These are phyloP conservation scores for Drosophila teissieri DNA, from an alignment of 1,140 invertebrate species.

Conservation along the genomic window DNA sequence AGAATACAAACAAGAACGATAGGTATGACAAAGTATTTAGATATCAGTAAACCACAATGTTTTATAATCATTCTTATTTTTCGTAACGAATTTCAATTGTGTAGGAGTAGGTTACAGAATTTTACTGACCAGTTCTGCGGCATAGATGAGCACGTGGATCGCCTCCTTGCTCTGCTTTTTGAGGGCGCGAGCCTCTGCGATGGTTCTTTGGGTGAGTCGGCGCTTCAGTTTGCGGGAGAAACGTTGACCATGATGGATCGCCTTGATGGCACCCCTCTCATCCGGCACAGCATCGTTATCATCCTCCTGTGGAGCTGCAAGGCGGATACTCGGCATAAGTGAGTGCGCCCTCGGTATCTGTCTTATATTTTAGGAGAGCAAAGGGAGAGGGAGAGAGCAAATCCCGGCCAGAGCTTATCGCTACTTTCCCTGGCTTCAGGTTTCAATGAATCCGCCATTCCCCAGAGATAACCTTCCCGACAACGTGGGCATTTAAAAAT, in stretches of 20 bases:
- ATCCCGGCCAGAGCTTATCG: conserved; percentile 22
- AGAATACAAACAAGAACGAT: too few species aligned
- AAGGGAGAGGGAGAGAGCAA: background rate
- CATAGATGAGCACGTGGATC: conserved; percentile 90
- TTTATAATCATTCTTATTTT: too few species aligned
- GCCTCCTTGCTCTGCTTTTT: conserved; percentile 92
- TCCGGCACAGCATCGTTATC: conserved; percentile 57
- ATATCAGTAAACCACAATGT: too few species aligned
- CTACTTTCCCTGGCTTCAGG: conserved; percentile 12
- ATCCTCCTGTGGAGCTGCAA: conserved; percentile 67
- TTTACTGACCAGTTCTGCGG: conserved; percentile 89
- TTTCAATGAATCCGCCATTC: conserved; percentile 33
- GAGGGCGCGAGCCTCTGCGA: conserved; percentile 90
- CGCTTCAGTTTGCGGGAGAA: conserved; percentile 89
- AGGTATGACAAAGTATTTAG: too few species aligned
- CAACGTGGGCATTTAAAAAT: conserved; percentile 55
- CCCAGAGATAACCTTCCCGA: conserved; percentile 52
- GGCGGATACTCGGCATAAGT: conserved; percentile 22
- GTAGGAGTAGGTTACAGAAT: background rate
- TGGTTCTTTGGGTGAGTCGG: conserved; percentile 89
- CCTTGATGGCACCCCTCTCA: conserved; percentile 86
- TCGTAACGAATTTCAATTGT: too few species aligned
- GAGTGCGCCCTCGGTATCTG: conserved; percentile 13
- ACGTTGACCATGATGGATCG: conserved; percentile 90
- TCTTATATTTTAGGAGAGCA: background rate